phyloP scores from a whole-genome alignment of 2,888 invertebrate species.

The Sinopyrophorus schimmeli region DNA sequence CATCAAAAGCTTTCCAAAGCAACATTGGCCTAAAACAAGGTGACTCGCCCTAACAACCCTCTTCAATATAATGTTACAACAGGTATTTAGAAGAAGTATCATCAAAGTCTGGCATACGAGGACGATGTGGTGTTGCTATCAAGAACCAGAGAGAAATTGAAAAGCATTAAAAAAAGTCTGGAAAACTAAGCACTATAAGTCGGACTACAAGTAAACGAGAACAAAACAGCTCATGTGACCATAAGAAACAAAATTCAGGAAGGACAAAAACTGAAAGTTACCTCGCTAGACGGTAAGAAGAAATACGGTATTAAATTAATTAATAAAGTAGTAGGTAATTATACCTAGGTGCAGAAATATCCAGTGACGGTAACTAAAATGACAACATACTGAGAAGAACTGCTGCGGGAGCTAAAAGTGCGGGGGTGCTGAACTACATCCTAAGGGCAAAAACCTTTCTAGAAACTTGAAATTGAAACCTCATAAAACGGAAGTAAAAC shows the following conservation, averaged over 20 bases:
- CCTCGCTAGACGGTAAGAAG: neutral
- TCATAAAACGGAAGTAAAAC: neutral
- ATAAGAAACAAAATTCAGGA: neutral
- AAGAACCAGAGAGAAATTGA: too few species aligned
- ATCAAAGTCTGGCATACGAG: too few species aligned
- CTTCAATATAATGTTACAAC: too few species aligned
- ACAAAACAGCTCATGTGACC: neutral
- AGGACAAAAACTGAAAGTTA: neutral
- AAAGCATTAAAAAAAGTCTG: neutral
- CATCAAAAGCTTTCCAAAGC: too few species aligned
- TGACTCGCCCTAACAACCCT: too few species aligned
- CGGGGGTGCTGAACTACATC: neutral
- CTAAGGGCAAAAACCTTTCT: conserved; percentile 1
- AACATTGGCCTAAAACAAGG: too few species aligned
- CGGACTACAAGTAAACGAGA: neutral
- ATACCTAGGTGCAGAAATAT: conserved; percentile 1
- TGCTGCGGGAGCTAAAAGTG: neutral
- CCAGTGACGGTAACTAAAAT: neutral
- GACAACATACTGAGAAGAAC: neutral
- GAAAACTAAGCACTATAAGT: neutral
- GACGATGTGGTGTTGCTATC: too few species aligned
- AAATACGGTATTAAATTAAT: neutral
- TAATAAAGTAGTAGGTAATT: neutral
- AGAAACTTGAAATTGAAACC: too few species aligned
- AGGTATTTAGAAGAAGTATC: too few species aligned